phyloP scores from a whole-genome alignment of 2,113 vertebrate genomes.

The Haemorhous mexicanus region DNA sequence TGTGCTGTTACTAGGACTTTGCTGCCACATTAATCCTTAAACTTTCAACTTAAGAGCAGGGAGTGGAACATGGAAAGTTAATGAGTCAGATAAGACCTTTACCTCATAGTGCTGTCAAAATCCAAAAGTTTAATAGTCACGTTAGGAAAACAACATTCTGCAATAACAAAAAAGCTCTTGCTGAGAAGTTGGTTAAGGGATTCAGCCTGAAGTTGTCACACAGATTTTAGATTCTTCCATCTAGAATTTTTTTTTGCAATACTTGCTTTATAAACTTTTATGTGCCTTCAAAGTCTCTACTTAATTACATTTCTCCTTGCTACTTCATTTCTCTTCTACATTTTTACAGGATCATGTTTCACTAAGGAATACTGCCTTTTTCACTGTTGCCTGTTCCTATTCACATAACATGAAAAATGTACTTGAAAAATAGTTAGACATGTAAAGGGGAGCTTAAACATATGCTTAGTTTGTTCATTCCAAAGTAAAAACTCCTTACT shows the following conservation, averaged over 20 bases:
- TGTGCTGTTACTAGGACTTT: not conserved
- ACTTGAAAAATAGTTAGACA: not conserved
- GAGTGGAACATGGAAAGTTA: not conserved
- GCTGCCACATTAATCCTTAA: not conserved
- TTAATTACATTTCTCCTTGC: not conserved
- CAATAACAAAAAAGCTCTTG: not conserved
- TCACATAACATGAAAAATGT: not conserved
- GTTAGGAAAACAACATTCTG: not conserved
- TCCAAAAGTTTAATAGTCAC: not conserved
- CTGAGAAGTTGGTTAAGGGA: not conserved
- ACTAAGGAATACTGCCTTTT: not conserved
- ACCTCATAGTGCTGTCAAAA: constrained; percentile 6
- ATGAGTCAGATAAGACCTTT: constrained; percentile 44
- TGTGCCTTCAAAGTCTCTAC: not conserved
- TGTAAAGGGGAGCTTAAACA: not conserved
- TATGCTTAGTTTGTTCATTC: not conserved
- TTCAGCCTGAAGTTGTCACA: not conserved
- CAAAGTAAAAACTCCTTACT: not conserved
- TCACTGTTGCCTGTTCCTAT: not conserved
- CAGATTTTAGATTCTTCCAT: not conserved
- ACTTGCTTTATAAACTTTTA: not conserved
- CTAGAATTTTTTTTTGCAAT: not conserved
- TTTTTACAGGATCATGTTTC: not conserved
- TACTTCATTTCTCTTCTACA: not conserved
- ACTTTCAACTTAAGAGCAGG: not conserved